Conservation (phyloP, 2,888 invertebrate genomes). For the Aspidiotus rigidus region DNA sequence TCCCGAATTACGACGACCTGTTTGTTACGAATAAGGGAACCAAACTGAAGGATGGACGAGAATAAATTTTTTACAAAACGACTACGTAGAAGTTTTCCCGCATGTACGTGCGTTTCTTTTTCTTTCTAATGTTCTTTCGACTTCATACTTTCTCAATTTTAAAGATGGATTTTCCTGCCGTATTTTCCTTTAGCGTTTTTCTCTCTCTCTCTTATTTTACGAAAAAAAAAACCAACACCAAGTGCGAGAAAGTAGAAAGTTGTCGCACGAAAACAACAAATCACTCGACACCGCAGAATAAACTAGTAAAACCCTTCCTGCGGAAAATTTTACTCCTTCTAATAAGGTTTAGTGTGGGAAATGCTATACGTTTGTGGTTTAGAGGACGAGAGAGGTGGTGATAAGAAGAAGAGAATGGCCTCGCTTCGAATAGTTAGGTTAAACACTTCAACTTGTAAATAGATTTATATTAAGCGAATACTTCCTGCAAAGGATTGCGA, state of each 20-base stretch:
- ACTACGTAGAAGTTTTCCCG: too few relatives aligned
- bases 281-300: constrained; percentile 24
- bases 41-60: too few relatives aligned
- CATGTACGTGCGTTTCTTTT: neutral
- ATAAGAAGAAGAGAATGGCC: neutral
- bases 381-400: neutral
- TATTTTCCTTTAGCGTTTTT: neutral
- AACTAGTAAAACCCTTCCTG: constrained; percentile 26
- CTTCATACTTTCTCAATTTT: neutral
- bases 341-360: constrained; percentile 20
- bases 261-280: constrained; percentile 19
- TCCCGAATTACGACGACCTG: too few relatives aligned
- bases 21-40: too few relatives aligned
- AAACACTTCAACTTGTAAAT: neutral
- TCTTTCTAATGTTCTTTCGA: neutral
- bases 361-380: too few relatives aligned
- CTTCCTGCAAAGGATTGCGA: constrained; percentile 1
- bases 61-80: too few relatives aligned
- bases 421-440: neutral
- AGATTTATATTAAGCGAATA: neutral
- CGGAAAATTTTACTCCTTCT: constrained; percentile 27
- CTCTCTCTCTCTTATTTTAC: neutral
- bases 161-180: neutral
- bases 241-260: constrained; percentile 8
- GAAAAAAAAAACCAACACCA: neutral